Evolutionary conservation across 2,113 vertebrate species (phyloP), one percentile per base, ranked within the genome.

Genomic region (Ameiurus melas): DNA sequence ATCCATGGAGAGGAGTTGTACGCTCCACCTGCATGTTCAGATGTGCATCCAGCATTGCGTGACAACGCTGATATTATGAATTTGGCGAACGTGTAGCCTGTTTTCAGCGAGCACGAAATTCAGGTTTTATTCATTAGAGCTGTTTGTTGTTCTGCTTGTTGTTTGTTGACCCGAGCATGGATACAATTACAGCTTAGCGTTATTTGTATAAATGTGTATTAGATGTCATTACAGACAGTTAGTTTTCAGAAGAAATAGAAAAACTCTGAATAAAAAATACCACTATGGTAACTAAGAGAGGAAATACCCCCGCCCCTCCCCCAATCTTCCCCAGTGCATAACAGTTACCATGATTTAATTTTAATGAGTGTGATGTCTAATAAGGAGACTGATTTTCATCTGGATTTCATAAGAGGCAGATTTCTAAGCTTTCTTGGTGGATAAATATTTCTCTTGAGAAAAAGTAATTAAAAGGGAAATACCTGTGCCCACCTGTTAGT

Each of bases 21-120:
- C 36, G 43, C 80, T 7, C 86, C 71, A 86, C 86, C 85, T 90
- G 87, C 85, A 87, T 81, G 64, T 83, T 87, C 27, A 43, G 68
- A 70, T 71, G 60, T 84, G 83, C 66, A 77, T 90, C 82, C 70
- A 75, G 86, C 71, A 75, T 89, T 83, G 87, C 89, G 66, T 91
- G 85, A 85, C 79, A 89, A 64, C 57, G 9, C 22, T 62, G 53
- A 71, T 84, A 75, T 89, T 88, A 84, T 88, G 60, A 80, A 85
- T 81, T 62, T 66, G 87, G 85, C 85, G 57, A 80, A 73, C 84
- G 70, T 83, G 83, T 71, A 85, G 66, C 30, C 10, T 60, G 25
- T 78, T 36, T 77, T 57, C 36, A 22, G 33, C 79, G 22, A 75
- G 39, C 75, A 4, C 6, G 22, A 85, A 53, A 64, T 30, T 13